Conservation (phyloP, 2,113 vertebrate genomes). For the Seriola aureovittata region DNA sequence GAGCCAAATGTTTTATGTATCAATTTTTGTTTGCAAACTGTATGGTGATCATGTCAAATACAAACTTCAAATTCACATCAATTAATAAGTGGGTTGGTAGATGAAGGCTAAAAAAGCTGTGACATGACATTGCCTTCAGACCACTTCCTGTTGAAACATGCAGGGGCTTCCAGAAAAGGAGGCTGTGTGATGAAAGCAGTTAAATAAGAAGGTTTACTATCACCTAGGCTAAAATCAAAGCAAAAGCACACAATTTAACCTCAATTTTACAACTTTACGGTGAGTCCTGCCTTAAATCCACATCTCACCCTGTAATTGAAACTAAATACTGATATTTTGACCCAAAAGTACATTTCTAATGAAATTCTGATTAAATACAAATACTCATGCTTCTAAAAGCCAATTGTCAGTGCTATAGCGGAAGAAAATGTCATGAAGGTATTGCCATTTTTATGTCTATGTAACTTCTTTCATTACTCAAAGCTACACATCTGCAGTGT, state of each 20-base stretch:
- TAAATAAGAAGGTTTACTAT: background rate
- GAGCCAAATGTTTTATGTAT: background rate
- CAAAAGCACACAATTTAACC: background rate
- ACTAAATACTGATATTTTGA: too few relatives aligned
- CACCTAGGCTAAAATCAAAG: background rate
- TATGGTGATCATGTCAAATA: background rate
- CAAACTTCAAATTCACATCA: background rate
- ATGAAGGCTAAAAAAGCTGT: background rate
- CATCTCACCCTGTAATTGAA: too few relatives aligned
- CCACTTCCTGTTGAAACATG: constrained; percentile 57
- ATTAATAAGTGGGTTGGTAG: background rate
- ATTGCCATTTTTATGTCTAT: too few relatives aligned
- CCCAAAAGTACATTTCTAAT: too few relatives aligned
- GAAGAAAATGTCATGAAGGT: too few relatives aligned
- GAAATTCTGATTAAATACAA: too few relatives aligned
- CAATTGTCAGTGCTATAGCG: too few relatives aligned
- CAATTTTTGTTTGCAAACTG: background rate
- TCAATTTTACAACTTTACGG: background rate
- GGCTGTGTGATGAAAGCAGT: too few relatives aligned
- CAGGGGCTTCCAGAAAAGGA: background rate
- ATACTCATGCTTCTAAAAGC: too few relatives aligned
- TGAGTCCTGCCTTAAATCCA: background rate
- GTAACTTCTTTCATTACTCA: too few relatives aligned
- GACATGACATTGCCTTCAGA: background rate
- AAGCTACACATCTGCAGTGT: too few relatives aligned